Conservation (phyloP, 92 coral and sea anemone species). For the Palythoa grandis region DNA sequence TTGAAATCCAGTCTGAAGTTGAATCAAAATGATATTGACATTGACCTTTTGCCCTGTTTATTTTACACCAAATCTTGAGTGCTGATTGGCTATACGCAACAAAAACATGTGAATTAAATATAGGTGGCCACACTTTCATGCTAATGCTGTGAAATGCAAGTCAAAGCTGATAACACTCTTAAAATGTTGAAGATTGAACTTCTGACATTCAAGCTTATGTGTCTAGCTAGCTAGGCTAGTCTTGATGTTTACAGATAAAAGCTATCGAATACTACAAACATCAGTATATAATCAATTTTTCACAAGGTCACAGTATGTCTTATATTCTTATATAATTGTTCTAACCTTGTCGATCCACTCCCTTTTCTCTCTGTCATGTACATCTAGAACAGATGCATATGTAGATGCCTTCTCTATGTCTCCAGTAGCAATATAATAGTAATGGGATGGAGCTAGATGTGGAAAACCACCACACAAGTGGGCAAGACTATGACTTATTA, state of each 20-base stretch:
- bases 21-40: not conserved
- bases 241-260: not conserved
- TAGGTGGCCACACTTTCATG: not conserved
- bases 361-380: not conserved
- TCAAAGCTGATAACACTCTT: not conserved
- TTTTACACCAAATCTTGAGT: not conserved
- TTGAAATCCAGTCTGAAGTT: not conserved
- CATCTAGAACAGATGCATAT: not conserved
- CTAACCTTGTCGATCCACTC: not conserved
- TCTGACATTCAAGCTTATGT: not conserved
- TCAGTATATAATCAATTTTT: not conserved
- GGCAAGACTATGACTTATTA: conserved; percentile 43
- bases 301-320: not conserved
- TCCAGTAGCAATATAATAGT: conserved; percentile 46
- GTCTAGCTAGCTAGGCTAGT: not conserved
- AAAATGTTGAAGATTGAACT: not conserved
- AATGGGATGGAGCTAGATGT: conserved; percentile 40
- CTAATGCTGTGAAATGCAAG: not conserved
- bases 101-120: not conserved
- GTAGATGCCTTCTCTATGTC: conserved; percentile 46
- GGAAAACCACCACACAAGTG: conserved; percentile 45
- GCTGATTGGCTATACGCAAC: not conserved
- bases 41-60: not conserved
- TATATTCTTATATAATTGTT: not conserved
- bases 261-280: not conserved